Conservation (phyloP, 1,140 invertebrate genomes). For the Lasaia peninsularis region DNA sequence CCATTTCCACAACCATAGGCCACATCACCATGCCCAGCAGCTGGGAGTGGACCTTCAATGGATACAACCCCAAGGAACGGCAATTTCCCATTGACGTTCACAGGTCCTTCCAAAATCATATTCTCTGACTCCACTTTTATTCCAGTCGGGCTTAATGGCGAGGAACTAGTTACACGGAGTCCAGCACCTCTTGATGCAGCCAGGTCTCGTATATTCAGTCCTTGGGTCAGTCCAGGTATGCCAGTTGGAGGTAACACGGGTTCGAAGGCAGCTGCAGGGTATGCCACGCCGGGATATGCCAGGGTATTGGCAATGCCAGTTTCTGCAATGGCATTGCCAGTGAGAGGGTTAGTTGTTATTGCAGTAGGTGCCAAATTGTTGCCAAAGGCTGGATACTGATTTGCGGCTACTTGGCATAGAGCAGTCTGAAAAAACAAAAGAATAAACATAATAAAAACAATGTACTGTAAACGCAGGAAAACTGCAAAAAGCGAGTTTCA, state of each 20-base stretch:
- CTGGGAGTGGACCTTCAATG: slow-evolving; percentile 27
- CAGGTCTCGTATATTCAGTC: background rate
- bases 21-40: slow-evolving; percentile 27
- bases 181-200: slow-evolving; percentile 2
- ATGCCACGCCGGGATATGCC: background rate
- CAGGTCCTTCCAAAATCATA: slow-evolving; percentile 31
- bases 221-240: background rate
- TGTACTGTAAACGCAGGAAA: too few relatives aligned
- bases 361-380: background rate
- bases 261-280: background rate
- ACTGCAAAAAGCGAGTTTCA: too few relatives aligned
- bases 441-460: too few relatives aligned
- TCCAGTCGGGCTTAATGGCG: slow-evolving; percentile 28
- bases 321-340: background rate
- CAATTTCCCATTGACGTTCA: slow-evolving; percentile 28
- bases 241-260: background rate
- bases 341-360: background rate
- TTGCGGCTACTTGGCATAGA: background rate
- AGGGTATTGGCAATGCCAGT: background rate
- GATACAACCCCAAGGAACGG: slow-evolving; percentile 31
- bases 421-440: background rate
- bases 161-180: slow-evolving; percentile 25
- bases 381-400: background rate
- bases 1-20: slow-evolving; percentile 29
- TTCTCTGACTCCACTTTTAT: slow-evolving; percentile 32